These are phyloP conservation scores for Hippotragus niger DNA, from an alignment of 2,113 vertebrate species.

Conservation along the genomic window DNA sequence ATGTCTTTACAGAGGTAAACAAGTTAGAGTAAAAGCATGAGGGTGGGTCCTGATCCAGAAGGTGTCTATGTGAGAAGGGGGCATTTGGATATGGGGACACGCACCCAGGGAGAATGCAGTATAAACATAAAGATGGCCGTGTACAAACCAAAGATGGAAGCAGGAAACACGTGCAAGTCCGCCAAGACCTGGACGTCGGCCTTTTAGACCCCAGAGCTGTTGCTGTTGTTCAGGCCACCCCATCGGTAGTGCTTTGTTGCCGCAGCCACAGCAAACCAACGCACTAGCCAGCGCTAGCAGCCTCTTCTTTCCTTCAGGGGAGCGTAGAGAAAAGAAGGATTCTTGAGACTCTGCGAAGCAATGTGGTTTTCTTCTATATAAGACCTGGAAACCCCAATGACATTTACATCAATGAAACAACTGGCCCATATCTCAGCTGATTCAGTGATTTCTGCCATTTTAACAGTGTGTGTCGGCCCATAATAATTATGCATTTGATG, in stretches of 20 bases:
- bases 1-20: background rate
- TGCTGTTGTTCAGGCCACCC: background rate
- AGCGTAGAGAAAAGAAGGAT: background rate
- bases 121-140: background rate
- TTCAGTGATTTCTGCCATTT: background rate
- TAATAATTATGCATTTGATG: background rate
- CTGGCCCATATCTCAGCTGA: background rate
- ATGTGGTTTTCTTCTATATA: background rate
- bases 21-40: background rate
- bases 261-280: background rate
- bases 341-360: background rate
- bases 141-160: background rate
- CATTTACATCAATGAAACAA: background rate
- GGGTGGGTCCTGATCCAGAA: background rate
- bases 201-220: background rate
- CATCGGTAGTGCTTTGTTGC: background rate
- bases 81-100: background rate
- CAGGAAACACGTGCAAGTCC: background rate
- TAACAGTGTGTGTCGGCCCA: background rate
- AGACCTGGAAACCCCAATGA: background rate
- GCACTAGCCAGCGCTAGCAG: background rate
- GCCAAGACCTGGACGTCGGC: background rate
- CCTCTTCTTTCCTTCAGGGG: background rate
- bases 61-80: background rate
- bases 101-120: background rate